These are phyloP conservation scores for Anisognathus igniventris DNA, from an alignment of 2,797 vertebrate species.

Conservation along the genomic window DNA sequence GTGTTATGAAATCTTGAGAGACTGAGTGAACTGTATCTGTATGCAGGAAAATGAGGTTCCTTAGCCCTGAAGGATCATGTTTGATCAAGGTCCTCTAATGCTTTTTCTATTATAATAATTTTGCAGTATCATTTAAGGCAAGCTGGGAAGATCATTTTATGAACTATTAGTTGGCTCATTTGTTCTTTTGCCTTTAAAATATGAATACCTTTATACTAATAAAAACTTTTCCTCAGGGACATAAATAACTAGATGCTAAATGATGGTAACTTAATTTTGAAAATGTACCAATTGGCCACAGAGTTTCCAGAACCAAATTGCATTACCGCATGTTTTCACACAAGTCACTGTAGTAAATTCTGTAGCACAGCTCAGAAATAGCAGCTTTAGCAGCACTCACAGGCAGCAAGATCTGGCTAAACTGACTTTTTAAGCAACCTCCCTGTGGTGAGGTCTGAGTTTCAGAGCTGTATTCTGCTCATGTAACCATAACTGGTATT, in stretches of 20 bases:
- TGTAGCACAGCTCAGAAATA: not conserved
- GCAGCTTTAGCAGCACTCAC: not conserved
- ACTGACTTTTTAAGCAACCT: accelerated
- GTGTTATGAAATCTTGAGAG: not conserved
- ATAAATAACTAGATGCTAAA: not conserved
- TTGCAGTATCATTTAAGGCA: not conserved
- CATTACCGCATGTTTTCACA: not conserved
- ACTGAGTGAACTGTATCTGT: not conserved
- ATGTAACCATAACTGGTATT: not conserved
- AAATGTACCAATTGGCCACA: not conserved
- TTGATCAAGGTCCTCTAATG: not conserved
- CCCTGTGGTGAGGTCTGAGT: not conserved
- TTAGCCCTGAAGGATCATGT: not conserved
- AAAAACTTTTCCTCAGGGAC: not conserved
- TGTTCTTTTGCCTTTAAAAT: slow-evolving; percentile 13
- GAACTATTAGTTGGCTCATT: slow-evolving; percentile 7
- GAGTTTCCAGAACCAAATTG: not conserved
- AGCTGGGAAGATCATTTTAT: not conserved
- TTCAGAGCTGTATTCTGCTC: not conserved
- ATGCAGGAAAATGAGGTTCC: not conserved
- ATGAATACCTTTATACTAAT: not conserved
- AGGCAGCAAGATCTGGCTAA: not conserved
- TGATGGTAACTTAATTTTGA: not conserved
- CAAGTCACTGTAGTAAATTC: not conserved
- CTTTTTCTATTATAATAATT: not conserved